These are phyloP conservation scores for Nematostella vectensis DNA, from an alignment of 92 coral and sea anemone genomes.

Conservation along the genomic window DNA sequence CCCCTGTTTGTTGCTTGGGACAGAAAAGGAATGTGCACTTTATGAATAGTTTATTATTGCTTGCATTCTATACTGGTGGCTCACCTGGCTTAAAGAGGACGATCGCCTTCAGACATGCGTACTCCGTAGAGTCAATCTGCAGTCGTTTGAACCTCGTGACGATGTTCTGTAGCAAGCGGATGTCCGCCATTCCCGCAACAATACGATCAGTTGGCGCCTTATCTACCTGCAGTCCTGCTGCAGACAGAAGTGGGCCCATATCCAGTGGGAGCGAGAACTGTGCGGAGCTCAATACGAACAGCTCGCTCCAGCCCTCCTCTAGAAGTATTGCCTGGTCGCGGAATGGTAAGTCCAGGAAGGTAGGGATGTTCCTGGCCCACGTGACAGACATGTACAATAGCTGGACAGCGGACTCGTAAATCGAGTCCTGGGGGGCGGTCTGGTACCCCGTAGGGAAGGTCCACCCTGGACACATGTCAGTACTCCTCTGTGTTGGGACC, in stretches of 20 bases:
- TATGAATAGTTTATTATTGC: too few relatives aligned
- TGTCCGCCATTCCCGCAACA: conserved; percentile 90
- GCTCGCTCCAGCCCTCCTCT: conserved; percentile 99
- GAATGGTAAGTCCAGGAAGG: conserved; percentile 93
- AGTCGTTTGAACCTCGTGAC: conserved; percentile 81
- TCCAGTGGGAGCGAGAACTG: conserved; percentile 90
- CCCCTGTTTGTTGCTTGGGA: not conserved
- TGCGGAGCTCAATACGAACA: conserved; percentile 89
- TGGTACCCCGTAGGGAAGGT: conserved; percentile 32
- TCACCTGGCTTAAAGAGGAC: conserved; percentile 95
- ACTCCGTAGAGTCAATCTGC: conserved; percentile 88
- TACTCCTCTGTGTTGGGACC: conserved; percentile 7
- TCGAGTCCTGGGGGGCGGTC: conserved; percentile 38
- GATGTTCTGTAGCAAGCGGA: conserved; percentile 79
- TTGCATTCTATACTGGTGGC: conserved; percentile 2
- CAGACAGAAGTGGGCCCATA: conserved; percentile 80
- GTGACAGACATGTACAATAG: conserved; percentile 95
- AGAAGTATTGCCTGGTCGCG: conserved; percentile 97
- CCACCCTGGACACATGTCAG: conserved; percentile 3
- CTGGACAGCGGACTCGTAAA: conserved; percentile 92
- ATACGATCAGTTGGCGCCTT: conserved; percentile 73
- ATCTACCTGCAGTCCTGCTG: conserved; percentile 75
- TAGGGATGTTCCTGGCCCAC: conserved; percentile 98
- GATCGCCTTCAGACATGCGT: conserved; percentile 92
- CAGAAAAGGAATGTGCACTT: too few relatives aligned